Conservation (phyloP, 2,888 invertebrate species). For the Orchestes rusci region DNA sequence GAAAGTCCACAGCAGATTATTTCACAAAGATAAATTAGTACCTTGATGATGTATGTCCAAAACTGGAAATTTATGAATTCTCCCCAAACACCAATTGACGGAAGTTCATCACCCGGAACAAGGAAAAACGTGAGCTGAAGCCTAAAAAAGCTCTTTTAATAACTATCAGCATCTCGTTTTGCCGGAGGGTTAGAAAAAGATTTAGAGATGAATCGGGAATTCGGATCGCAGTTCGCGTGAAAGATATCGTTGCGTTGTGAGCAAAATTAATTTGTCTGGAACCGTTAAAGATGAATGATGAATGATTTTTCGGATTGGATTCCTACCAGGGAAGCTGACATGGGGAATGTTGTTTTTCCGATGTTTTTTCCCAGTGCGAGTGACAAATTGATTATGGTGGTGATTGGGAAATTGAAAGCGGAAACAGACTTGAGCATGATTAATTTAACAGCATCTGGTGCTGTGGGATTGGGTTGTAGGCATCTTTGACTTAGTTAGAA, state of each 20-base stretch:
- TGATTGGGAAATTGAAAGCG: too few species aligned
- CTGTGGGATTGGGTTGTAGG: too few species aligned
- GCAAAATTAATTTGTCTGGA: conserved; percentile 22
- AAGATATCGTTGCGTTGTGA: conserved; percentile 18
- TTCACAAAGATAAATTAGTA: too few species aligned
- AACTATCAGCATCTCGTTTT: conserved; percentile 33
- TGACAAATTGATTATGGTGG: too few species aligned
- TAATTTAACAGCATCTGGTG: too few species aligned
- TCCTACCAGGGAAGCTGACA: conserved; percentile 11
- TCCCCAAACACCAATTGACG: too few species aligned
- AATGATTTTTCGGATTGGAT: conserved; percentile 9
- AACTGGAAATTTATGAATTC: too few species aligned
- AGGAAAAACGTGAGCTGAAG: conserved; percentile 21
- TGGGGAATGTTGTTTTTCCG: conserved; percentile 10
- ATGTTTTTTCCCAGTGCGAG: too few species aligned
- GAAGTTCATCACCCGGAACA: conserved; percentile 17
- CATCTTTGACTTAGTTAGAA: too few species aligned
- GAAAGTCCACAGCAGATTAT: not conserved
- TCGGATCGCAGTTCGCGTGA: conserved; percentile 34
- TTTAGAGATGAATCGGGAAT: conserved; percentile 36
- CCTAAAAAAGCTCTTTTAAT: conserved; percentile 31
- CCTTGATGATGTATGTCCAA: too few species aligned
- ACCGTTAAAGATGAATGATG: conserved; percentile 22
- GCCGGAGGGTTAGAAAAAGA: conserved; percentile 32
- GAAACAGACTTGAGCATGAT: too few species aligned